These are phyloP conservation scores for Scylla paramamosain DNA, from an alignment of 1,140 invertebrate species.

Conservation along the genomic window DNA sequence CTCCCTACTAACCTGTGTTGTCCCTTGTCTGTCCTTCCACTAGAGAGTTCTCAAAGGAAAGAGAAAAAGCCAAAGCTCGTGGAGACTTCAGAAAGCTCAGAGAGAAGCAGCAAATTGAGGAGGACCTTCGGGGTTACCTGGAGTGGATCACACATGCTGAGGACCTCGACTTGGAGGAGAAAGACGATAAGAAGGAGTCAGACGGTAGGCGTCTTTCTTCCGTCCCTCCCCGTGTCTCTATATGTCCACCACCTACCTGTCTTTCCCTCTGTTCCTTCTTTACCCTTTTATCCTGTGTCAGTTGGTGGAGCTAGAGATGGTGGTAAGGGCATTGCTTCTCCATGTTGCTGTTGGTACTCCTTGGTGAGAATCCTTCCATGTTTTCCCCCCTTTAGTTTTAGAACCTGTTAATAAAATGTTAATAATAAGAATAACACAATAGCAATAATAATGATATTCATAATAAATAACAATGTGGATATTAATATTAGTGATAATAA, in stretches of 20 bases:
- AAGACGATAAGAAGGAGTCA: slow-evolving; percentile 76
- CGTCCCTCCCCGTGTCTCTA: background rate
- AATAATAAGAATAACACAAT: background rate
- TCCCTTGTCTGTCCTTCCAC: slow-evolving; percentile 47
- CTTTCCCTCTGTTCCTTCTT: too few relatives aligned
- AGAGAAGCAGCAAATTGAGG: slow-evolving; percentile 86
- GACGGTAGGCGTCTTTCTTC: slow-evolving; percentile 72
- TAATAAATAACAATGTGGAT: too few relatives aligned
- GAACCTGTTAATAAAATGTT: background rate
- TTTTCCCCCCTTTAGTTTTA: slow-evolving; percentile 1
- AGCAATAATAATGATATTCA: too few relatives aligned
- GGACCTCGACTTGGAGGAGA: slow-evolving; percentile 83
- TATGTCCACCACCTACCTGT: background rate
- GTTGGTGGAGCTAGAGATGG: slow-evolving; percentile 35
- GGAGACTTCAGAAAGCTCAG: slow-evolving; percentile 86
- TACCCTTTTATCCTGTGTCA: background rate
- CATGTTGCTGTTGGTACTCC: slow-evolving; percentile 30
- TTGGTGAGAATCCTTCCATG: background rate
- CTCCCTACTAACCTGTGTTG: background rate
- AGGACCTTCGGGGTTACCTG: slow-evolving; percentile 85
- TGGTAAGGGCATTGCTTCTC: slow-evolving; percentile 48
- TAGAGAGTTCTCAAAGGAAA: slow-evolving; percentile 87
- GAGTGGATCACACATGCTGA: slow-evolving; percentile 88
- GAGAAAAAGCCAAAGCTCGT: slow-evolving; percentile 86
- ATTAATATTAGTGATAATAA: too few relatives aligned